phyloP scores from a whole-genome alignment of 2,888 invertebrate species.

The Tridacna gigas region DNA sequence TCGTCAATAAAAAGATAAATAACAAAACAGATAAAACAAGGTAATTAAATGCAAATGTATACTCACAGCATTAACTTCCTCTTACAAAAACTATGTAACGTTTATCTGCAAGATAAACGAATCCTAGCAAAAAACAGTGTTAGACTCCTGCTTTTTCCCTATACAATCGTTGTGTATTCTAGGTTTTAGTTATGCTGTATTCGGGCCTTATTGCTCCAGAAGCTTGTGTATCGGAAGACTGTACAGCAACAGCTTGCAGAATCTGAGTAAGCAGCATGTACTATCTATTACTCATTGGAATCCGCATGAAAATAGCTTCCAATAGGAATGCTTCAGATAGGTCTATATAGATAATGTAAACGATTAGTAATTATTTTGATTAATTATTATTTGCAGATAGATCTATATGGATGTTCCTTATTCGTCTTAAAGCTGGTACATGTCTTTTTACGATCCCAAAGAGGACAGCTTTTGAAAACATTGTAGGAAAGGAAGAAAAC shows the following conservation, averaged over 20 bases:
- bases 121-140: no score
- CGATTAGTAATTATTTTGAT: background rate
- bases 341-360: background rate
- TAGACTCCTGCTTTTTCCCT: no score
- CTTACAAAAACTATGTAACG: no score
- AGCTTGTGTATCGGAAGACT: conserved; percentile 7
- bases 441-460: no score
- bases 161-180: background rate
- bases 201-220: background rate
- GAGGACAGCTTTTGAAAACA: no score
- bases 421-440: background rate
- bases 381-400: background rate
- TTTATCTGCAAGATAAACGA: no score
- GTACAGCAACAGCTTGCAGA: conserved; percentile 2
- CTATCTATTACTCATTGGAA: conserved; percentile 1
- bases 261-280: background rate
- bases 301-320: background rate
- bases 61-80: no score
- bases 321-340: background rate
- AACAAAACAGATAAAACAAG: no score
- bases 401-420: background rate
- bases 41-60: no score
- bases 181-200: background rate
- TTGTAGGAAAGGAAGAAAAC: no score
- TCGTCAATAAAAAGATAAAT: no score